phyloP scores from a whole-genome alignment of 2,113 vertebrate species.

The Bujurquina vittata region DNA sequence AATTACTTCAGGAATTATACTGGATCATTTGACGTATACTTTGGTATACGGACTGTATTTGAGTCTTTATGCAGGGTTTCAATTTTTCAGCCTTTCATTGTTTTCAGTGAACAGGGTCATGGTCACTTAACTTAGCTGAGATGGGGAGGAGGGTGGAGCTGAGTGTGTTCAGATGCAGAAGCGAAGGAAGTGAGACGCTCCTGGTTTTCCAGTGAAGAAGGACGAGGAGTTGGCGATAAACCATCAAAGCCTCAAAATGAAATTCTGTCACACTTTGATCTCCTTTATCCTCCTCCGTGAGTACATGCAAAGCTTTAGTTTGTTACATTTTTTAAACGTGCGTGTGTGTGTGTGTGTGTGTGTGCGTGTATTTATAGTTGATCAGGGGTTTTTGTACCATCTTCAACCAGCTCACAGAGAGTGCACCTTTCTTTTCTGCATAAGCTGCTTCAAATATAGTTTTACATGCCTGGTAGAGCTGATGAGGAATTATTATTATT shows the following conservation, averaged over 20 bases:
- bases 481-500: background rate
- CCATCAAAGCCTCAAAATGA: background rate
- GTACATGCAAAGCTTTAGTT: background rate
- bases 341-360: too few relatives aligned
- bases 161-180: background rate
- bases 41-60: background rate
- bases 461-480: background rate
- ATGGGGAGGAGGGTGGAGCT: background rate
- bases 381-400: background rate
- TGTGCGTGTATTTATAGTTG: background rate
- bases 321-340: background rate
- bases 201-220: background rate
- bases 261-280: background rate
- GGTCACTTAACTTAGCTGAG: background rate
- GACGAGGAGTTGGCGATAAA: background rate
- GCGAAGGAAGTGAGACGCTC: background rate
- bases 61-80: rapidly evolving
- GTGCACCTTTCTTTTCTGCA: background rate
- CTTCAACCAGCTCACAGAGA: background rate
- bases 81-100: rapidly evolving
- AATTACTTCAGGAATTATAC: background rate
- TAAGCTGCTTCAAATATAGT: background rate
- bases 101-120: rapidly evolving
- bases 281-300: background rate
- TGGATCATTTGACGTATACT: background rate